Base-by-base conservation (phyloP, 2,797 vertebrate species). In the Semaprochilodus insignis region DNA sequence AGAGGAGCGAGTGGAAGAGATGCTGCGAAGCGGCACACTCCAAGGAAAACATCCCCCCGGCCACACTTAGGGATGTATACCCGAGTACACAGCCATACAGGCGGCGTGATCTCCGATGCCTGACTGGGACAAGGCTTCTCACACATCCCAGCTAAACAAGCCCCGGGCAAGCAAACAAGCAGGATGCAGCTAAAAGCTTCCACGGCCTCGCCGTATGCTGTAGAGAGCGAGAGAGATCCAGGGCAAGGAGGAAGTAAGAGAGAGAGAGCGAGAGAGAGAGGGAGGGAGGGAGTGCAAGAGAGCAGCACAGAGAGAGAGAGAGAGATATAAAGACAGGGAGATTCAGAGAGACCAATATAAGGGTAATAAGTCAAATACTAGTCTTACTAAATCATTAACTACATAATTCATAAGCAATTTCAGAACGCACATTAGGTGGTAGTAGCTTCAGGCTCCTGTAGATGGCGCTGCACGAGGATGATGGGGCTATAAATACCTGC, bases 131-230 rank as follows among this genome's bases (percentile, higher is more conserved):
- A 81, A 73, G 71, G 69, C 63, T 87, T 82, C 77, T 62, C 82
- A 82, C 77, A 85, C 44, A 83, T 48, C 78, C 77, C 48, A 44
- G 79, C 81, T 76, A 81, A 82, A 85, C 84, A 79, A 84, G 80
- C 87, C 83, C 63, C 21, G 52, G 80, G 86, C 85, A 79, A 63
- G 76, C 80, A 86, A 82, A 72, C 72, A 80, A 78, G 76, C 36
- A 76, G 74, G 78, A 81, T 85, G 74, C 73, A 87, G 80, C 78
- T 85, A 85, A 82, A 84, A 85, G 83, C 80, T 80, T 80, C 40
- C 51, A 70, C 70, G 40, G 55, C 44, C 77, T 52, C 34, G 57
- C 51, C 81, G 78, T 81, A 76, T 70, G 78, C 60, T 75, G 72
- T 8, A 36, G 15, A n/a, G 23, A 65, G 48, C 36, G 72, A 55